Percentiles rank a stretch among this genome's conserved stretches.
Conservation (phyloP, 2,113 vertebrate genomes). For the Herpetotheres cachinnans region DNA sequence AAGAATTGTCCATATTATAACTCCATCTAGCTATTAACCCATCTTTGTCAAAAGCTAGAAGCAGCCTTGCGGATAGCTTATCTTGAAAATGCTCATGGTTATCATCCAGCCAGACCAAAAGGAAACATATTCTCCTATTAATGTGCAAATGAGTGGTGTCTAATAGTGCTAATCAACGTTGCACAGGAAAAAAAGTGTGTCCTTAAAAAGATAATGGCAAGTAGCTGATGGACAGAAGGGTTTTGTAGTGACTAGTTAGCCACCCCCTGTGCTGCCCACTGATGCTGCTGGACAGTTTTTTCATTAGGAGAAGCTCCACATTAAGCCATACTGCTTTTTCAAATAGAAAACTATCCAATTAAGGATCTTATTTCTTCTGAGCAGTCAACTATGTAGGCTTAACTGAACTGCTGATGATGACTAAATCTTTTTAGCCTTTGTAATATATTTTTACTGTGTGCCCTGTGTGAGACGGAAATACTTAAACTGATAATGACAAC, state of each 20-base stretch:
- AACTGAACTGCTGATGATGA: slow-evolving; percentile 4
- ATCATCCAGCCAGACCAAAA: not conserved
- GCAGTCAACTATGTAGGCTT: slow-evolving; percentile 22
- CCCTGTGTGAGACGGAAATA: slow-evolving; percentile 4
- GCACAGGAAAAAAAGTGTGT: not conserved
- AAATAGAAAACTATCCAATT: slow-evolving; percentile 33
- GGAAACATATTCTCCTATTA: not conserved
- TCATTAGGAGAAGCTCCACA: not conserved
- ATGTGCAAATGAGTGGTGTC: not conserved
- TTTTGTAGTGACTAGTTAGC: not conserved
- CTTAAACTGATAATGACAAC: slow-evolving; percentile 27
- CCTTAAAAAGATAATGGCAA: not conserved
- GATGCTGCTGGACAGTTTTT: not conserved
- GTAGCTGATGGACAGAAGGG: not conserved
- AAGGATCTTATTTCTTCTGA: slow-evolving; percentile 39
- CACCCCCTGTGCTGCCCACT: not conserved
- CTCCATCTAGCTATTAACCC: slow-evolving; percentile 34
- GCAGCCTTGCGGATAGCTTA: not conserved
- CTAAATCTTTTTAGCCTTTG: slow-evolving; percentile 27
- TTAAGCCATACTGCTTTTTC: slow-evolving; percentile 8
- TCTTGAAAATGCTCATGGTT: not conserved
- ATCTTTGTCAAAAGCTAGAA: not conserved
- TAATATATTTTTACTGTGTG: slow-evolving; percentile 3
- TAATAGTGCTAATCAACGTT: not conserved
- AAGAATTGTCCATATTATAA: not conserved